Evolutionary conservation across 2,888 invertebrate genomes (phyloP).

Genomic region (Athalia cordata): DNA sequence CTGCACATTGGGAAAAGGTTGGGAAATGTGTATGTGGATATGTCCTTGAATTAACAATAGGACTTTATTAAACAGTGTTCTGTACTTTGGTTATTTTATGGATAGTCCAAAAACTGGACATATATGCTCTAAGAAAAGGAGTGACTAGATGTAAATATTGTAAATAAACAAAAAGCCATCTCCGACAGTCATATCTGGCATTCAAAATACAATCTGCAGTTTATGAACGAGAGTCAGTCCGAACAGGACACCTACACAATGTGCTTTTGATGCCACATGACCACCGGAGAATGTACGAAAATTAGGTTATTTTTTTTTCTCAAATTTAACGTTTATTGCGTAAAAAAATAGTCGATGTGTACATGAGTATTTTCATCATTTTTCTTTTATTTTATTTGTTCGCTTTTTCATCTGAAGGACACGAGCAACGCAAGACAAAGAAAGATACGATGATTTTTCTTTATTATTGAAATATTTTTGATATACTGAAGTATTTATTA

Average conservation of each 20-base stretch:
- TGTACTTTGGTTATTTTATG: slow-evolving; percentile 16
- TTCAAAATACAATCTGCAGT: slow-evolving; percentile 57
- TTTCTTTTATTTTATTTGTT: slow-evolving; percentile 48
- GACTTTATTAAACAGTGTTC: slow-evolving; percentile 41
- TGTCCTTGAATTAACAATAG: slow-evolving; percentile 43
- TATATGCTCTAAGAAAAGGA: slow-evolving; percentile 50
- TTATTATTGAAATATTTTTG: slow-evolving; percentile 57
- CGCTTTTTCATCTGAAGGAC: slow-evolving; percentile 53
- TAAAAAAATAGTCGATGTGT: slow-evolving; percentile 62
- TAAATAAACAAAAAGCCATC: slow-evolving; percentile 68
- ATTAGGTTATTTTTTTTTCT: slow-evolving; percentile 47
- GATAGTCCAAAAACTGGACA: slow-evolving; percentile 28
- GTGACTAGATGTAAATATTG: slow-evolving; percentile 58
- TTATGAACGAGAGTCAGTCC: slow-evolving; percentile 31
- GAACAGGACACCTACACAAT: slow-evolving; percentile 27
- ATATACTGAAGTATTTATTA: slow-evolving; percentile 59
- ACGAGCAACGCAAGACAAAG: slow-evolving; percentile 60
- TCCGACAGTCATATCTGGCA: slow-evolving; percentile 68
- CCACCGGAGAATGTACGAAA: slow-evolving; percentile 65
- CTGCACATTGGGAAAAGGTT: slow-evolving; percentile 27
- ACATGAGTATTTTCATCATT: slow-evolving; percentile 57
- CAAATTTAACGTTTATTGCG: slow-evolving; percentile 67
- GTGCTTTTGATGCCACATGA: slow-evolving; percentile 64
- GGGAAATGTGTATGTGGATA: slow-evolving; percentile 41
- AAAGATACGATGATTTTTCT: slow-evolving; percentile 54